Conservation (phyloP, 2,797 vertebrate species). For the Zenarchopterus dispar region DNA sequence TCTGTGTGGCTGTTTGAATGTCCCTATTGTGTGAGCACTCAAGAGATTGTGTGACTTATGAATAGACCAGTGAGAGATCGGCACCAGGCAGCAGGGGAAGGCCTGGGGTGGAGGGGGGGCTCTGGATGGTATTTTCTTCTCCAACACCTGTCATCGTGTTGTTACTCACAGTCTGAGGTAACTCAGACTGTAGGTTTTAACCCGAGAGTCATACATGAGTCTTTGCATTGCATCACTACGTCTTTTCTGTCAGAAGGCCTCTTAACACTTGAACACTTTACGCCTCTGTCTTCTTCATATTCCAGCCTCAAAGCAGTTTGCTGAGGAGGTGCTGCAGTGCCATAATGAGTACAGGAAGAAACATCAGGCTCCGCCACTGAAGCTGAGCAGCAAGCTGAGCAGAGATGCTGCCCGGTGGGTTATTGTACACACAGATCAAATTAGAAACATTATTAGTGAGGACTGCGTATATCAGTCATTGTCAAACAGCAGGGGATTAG, state of each 20-base stretch:
- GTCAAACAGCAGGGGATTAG: constrained; percentile 36
- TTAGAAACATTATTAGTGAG: constrained; percentile 49
- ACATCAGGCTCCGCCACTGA: constrained; percentile 90
- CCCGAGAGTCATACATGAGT: constrained; percentile 15
- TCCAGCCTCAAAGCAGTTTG: constrained; percentile 91
- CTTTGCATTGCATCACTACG: constrained; percentile 29
- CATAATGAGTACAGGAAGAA: constrained; percentile 94
- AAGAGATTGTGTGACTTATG: constrained; percentile 38
- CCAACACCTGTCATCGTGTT: constrained; percentile 43
- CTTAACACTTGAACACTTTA: constrained; percentile 23
- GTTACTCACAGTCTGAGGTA: constrained; percentile 40
- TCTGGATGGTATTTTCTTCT: constrained; percentile 47
- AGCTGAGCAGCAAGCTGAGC: constrained; percentile 91
- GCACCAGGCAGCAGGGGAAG: constrained; percentile 51
- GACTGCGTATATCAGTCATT: constrained; percentile 26
- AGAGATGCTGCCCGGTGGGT: constrained; percentile 91
- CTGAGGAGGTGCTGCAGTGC: constrained; percentile 88
- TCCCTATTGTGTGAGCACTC: constrained; percentile 64
- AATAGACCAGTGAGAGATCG: constrained; percentile 73
- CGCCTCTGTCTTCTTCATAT: constrained; percentile 25
- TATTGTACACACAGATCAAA: constrained; percentile 36
- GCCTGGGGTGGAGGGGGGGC: background rate
- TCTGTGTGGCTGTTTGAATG: constrained; percentile 58
- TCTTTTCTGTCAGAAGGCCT: constrained; percentile 16
- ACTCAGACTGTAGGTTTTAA: constrained; percentile 13